Base-by-base conservation (phyloP, 2,797 vertebrate genomes). In the Microhierax caerulescens region DNA sequence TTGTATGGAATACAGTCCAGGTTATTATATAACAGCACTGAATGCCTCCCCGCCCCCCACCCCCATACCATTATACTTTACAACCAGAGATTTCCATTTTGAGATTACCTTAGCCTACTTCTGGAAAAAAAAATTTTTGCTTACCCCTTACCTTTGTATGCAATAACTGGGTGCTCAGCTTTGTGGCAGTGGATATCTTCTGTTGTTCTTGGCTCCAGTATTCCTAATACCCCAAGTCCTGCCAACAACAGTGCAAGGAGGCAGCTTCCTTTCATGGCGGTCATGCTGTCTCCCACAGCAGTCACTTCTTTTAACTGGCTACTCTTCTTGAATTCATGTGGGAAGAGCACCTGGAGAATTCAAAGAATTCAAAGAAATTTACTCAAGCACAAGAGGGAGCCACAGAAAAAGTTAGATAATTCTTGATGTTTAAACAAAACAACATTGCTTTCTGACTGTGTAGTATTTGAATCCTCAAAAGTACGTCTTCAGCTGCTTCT, bases 121-220 rank as follows among this genome's bases (percentile, higher is more conserved):
- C n/a, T 61, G 30, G 5, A 50, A 74, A 45, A 50, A 21, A 4
- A 32, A 64, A 57, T 77, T 41, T 63, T 14, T 2, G 7, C 11
- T n/a, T 61, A 8, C 13, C 27, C n/a, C 97, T 98, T 95, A 99
- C 99, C 99, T 99, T 98, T 98, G 95, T 99, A 99, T 74, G 99
- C 98, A 86, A 99, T 94, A 94, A 99, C 90, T 0, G 99, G 99
- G 88, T 99, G 99, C 94, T 99, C 99, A 3, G 96, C 97, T 97
- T 97, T 98, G 95, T 99, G 98, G 97, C 99, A 99, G 68, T 97
- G 98, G 4, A 97, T 98, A 27, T 99, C 98, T 6, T 98, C 98
- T 79, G 95, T 96, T 80, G 98, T 91, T 89, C 97, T 97, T 1
- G 97, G 97, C 78, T 97, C 97, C 92, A 97, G 68, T 32, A 99